Base-by-base conservation (phyloP, 2,888 invertebrate genomes). In the Notodonta ziczac region DNA sequence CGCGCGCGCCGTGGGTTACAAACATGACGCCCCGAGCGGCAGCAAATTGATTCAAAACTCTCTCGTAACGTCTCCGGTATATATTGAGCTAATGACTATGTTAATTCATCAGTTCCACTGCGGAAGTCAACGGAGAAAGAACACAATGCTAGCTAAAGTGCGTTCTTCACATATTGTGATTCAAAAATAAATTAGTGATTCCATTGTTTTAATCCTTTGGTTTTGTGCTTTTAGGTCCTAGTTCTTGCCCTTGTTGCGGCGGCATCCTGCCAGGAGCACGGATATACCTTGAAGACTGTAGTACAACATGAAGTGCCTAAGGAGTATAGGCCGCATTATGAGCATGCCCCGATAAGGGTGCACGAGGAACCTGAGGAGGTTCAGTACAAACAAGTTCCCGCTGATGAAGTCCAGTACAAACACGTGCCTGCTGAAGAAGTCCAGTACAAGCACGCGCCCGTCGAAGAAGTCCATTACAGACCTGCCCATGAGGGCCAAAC, bases 51-150 rank as follows among this genome's bases (percentile, higher is more conserved):
- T 88, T 88, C 91, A 89, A 86, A 90, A 90, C 90, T 89, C 89
- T 91, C 92, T 87, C 91, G 91, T 91, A 90, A 91, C 93, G 89
- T 92, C 91, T 91, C 89, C 87, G 81, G 88, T 93, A 93, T 93
- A 93, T 93, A 93, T 92, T 91, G 90, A 88, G 90, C 87, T 90
- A 87, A 91, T 89, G 85, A 86, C 86, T 89, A 89, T 90, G 89
- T 87, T 88, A 89, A 91, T 90, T 88, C 90, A 91, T 85, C 93
- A 93, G 92, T 93, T 88, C 85, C 84, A 88, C 88, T 76, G 77
- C 88, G 90, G 90, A 92, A 92, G 90, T 89, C 90, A 80, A 75
- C 85, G 86, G 73, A 90, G 91, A 89, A 88, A 86, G 88, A 91
- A 81, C 89, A 85, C 88, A 83, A 93, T 93, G 93, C 78, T 91